Conservation (phyloP, 1,140 invertebrate species). For the Centruroides vittatus region DNA sequence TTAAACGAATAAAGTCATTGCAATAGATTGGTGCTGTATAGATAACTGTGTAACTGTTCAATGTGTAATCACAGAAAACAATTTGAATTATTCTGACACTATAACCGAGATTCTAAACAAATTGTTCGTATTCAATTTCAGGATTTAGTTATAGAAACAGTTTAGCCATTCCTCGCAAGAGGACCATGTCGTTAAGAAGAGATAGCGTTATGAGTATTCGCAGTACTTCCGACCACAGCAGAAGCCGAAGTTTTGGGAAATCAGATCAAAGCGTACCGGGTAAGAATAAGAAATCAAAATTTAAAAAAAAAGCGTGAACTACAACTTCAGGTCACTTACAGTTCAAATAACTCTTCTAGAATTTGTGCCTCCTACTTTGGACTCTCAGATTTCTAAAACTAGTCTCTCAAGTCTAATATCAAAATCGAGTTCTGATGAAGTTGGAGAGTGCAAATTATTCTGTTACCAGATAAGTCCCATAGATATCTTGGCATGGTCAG, state of each 20-base stretch:
- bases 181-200: neutral
- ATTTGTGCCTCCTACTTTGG: constrained; percentile 5
- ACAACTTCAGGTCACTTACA: no score
- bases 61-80: no score
- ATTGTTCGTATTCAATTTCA: neutral
- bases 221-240: no score
- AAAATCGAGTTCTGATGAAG: neutral
- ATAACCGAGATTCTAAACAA: neutral
- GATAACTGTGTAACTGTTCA: no score
- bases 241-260: no score
- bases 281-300: no score
- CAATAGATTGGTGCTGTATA: no score
- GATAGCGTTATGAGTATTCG: no score
- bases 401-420: constrained; percentile 10
- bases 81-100: no score
- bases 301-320: no score
- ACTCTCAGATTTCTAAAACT: constrained; percentile 12
- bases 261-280: no score
- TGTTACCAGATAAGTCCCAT: neutral
- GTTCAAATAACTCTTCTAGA: neutral
- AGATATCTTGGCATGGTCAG: neutral
- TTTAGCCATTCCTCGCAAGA: neutral
- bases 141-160: neutral
- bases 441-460: neutral
- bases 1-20: no score